These are phyloP conservation scores for Nannoperca obscura DNA, from an alignment of 2,797 vertebrate species.

Conservation along the genomic window DNA sequence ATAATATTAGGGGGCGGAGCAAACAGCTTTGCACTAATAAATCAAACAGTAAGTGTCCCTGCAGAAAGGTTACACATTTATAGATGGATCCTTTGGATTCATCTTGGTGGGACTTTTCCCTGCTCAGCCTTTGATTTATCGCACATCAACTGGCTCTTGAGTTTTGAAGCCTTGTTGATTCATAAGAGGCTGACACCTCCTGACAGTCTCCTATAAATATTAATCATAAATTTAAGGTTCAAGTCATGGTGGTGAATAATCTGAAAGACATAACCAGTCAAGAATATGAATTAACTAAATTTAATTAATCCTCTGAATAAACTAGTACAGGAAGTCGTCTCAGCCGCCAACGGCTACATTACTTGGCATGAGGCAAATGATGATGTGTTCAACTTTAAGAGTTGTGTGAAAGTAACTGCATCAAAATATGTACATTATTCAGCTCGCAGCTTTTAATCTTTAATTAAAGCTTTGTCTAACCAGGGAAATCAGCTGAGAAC, in stretches of 20 bases:
- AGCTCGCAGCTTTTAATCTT: slow-evolving; percentile 24
- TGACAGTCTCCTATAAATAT: slow-evolving; percentile 78
- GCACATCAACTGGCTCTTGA: slow-evolving; percentile 65
- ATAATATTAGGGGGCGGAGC: slow-evolving; percentile 60
- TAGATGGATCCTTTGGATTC: slow-evolving; percentile 69
- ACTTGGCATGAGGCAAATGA: background rate
- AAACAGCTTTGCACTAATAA: slow-evolving; percentile 58
- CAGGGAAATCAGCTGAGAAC: slow-evolving; percentile 42
- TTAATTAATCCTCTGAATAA: slow-evolving; percentile 65
- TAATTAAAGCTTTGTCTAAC: slow-evolving; percentile 59
- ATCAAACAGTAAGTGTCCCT: slow-evolving; percentile 50
- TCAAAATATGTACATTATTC: slow-evolving; percentile 28
- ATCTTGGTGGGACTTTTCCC: slow-evolving; percentile 58
- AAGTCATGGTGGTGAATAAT: slow-evolving; percentile 64
- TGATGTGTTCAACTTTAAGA: background rate
- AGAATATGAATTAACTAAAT: slow-evolving; percentile 71
- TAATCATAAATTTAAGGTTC: slow-evolving; percentile 73
- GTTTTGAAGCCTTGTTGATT: slow-evolving; percentile 75
- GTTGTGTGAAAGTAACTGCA: slow-evolving; percentile 5
- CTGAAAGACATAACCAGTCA: slow-evolving; percentile 53
- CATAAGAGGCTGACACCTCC: slow-evolving; percentile 65
- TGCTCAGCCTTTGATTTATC: slow-evolving; percentile 69
- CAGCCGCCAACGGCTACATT: background rate
- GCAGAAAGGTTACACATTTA: slow-evolving; percentile 70
- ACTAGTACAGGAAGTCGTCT: slow-evolving; percentile 28